Conservation (phyloP, 64 coral and sea anemone species). For the Pachyseris speciosa region DNA sequence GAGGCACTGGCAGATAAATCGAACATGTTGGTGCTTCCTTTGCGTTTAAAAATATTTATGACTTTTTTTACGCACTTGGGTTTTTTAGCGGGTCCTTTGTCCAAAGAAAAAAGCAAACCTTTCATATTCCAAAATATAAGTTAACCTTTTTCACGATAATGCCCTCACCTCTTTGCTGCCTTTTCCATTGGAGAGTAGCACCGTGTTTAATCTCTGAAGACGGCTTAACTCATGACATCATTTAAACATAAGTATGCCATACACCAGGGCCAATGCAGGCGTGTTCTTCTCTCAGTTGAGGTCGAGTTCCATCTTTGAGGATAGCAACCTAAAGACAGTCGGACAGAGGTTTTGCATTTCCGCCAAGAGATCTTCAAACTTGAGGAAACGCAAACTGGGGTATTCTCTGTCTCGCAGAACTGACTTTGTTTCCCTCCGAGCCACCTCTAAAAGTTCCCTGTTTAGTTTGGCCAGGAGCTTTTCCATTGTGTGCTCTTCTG, state of each 20-base stretch:
- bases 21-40: no score
- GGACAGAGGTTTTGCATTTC: slow-evolving; percentile 27
- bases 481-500: neutral
- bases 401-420: slow-evolving; percentile 28
- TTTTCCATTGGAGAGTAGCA: slow-evolving; percentile 13
- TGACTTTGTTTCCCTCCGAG: slow-evolving; percentile 38
- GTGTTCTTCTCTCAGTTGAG: slow-evolving; percentile 14
- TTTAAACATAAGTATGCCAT: slow-evolving; percentile 56
- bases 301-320: slow-evolving; percentile 20
- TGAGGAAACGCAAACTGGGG: slow-evolving; percentile 3
- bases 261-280: slow-evolving; percentile 13
- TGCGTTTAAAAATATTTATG: no score
- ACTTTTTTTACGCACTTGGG: no score
- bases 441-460: slow-evolving; percentile 8
- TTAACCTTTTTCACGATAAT: neutral
- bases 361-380: neutral
- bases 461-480: neutral
- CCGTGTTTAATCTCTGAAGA: slow-evolving; percentile 51
- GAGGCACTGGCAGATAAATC: no score
- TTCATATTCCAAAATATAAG: no score
- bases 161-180: slow-evolving; percentile 23
- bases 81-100: no score
- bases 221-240: slow-evolving; percentile 46
- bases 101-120: no score
- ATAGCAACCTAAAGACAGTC: neutral